Evolutionary conservation across 2,888 invertebrate genomes (phyloP), one percentile per base, ranked within the genome.

Genomic region (Catocala fraxini): DNA sequence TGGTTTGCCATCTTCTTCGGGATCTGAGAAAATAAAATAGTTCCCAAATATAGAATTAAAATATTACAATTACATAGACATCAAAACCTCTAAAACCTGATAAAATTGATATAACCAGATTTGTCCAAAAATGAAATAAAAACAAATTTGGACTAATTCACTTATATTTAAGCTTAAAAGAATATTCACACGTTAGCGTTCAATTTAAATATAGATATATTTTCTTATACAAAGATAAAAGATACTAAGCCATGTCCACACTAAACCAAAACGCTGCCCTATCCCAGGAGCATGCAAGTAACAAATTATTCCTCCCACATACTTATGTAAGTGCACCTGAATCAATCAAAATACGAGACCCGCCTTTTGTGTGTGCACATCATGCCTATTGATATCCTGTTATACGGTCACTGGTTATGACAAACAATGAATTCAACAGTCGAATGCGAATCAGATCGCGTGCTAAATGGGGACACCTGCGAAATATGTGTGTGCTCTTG

Each of bases 291-390:
- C 90, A 74, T 81, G 76, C 83, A 86, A 83, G 83, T 82, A 84
- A 91, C 92, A 93, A 92, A 91, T 93, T 94, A 94, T 94, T 93
- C 93, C 93, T 88, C 93, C 93, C 89, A 91, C 91, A 88, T 89
- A 87, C 84, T 89, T 86, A 84, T 87, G 87, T 91, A 89, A 89
- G 88, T 91, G 91, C 92, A 92, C 90, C 92, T 90, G 93, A 92
- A 93, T 93, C 92, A 91, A 93, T 93, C 92, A 92, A 86, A 89
- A 85, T 81, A 87, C 68, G 82, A 82, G 90, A 86, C 84, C 89
- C 89, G 88, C 89, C 91, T 88, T 87, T 88, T 87, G 85, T 85
- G 77, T 87, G 85, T 86, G 83, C 84, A 79, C 82, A 82, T 85
- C 86, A 83, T 77, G 81, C 81, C 85, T 83, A 87, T 86, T 88